Evolutionary conservation across 2,888 invertebrate species (phyloP).

Genomic region (Tromatobia lineatoria): DNA sequence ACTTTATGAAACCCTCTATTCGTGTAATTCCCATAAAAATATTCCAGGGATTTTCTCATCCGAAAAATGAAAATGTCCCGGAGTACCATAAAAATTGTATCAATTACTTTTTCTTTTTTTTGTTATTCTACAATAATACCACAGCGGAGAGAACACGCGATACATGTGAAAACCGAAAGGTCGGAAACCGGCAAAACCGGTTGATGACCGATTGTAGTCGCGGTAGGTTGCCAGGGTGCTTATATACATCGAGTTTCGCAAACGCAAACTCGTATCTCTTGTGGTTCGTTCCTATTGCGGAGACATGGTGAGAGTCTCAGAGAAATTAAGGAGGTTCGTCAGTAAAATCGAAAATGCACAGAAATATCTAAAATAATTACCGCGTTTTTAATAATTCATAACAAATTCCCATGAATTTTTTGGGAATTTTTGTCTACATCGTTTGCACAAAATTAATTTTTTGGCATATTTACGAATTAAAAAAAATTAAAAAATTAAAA

Average conservation of each 20-base stretch:
- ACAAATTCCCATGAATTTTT: too few species aligned
- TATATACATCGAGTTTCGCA: slow-evolving; percentile 34
- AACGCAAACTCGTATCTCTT: slow-evolving; percentile 23
- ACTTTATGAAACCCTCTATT: too few species aligned
- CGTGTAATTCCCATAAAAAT: too few species aligned
- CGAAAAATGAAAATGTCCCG: background rate
- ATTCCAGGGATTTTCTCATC: too few species aligned
- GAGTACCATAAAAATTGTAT: slow-evolving; percentile 52
- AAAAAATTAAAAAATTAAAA: too few species aligned
- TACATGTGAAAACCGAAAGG: slow-evolving; percentile 63
- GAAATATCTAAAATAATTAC: too few species aligned
- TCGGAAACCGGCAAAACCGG: slow-evolving; percentile 67
- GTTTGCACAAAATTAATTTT: too few species aligned
- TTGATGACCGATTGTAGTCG: slow-evolving; percentile 65
- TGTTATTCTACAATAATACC: slow-evolving; percentile 10
- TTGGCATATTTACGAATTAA: too few species aligned
- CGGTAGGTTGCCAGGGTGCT: slow-evolving; percentile 14
- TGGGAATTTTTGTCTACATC: too few species aligned
- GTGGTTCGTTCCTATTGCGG: background rate
- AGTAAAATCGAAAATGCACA: too few species aligned
- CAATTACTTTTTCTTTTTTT: slow-evolving; percentile 37
- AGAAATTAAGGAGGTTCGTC: background rate
- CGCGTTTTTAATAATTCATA: too few species aligned
- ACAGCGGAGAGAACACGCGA: slow-evolving; percentile 38
- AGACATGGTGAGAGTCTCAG: background rate